phyloP scores from a whole-genome alignment of 2,113 vertebrate genomes.

The Panthera tigris region DNA sequence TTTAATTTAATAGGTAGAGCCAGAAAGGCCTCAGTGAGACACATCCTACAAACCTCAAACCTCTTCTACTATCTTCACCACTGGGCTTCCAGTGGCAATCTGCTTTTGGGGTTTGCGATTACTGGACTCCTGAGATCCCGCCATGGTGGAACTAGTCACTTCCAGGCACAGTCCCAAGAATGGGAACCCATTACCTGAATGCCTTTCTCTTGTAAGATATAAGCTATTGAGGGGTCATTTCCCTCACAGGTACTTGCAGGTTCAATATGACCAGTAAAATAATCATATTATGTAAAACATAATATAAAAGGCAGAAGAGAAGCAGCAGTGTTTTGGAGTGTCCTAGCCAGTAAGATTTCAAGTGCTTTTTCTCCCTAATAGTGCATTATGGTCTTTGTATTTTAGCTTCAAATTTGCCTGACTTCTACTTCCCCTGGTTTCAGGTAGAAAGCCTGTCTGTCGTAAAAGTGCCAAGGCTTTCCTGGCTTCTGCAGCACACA shows the following conservation, averaged over 20 bases:
- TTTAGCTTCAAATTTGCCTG: neutral
- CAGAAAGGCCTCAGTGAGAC: neutral
- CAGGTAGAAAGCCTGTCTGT: neutral
- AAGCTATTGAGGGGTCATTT: neutral
- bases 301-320: neutral
- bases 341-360: neutral
- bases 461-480: neutral
- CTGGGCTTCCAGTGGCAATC: neutral
- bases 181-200: fast-evolving
- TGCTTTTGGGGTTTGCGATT: neutral
- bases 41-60: neutral
- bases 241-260: neutral
- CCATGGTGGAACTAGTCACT: neutral
- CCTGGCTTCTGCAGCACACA: neutral
- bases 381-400: neutral
- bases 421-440: neutral
- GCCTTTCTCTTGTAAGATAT: neutral
- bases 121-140: neutral
- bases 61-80: neutral
- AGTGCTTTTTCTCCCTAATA: neutral
- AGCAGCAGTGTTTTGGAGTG: neutral
- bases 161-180: neutral
- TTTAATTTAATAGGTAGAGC: neutral
- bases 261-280: neutral
- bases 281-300: neutral